Evolutionary conservation across 2,113 vertebrate genomes (phyloP), one percentile per base, ranked within the genome.

Genomic region (Alethe castanea): DNA sequence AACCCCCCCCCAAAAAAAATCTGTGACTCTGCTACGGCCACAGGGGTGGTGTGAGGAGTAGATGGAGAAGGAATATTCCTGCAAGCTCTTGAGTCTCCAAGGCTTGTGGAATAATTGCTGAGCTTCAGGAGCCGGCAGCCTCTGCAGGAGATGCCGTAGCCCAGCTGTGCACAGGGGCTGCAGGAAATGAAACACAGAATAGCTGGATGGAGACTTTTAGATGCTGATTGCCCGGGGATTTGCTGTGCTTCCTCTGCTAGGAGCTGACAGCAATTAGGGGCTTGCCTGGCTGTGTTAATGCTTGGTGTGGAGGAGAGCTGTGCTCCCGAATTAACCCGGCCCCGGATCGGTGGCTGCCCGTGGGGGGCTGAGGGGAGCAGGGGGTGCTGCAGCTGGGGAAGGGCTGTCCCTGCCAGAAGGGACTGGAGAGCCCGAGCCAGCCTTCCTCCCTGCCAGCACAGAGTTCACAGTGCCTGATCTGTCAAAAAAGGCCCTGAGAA

Each of bases 151-250:
- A 4, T 88, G 80, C 72, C 5, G 42, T 20, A 19, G 72, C 80
- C 91, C 94, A 83, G 91, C 92, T 67, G 83, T n/a, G 77, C 8
- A 1, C 72, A 17, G 83, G 86, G 79, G 82, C 95, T 93, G 88
- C 80, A 93, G 94, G 94, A 96, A 95, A 96, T 92, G 88, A 90
- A 83, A 93, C 86, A 25, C 92, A 66, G 88, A 25, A 56, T 23
- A 52, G 83, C 81, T 92, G 84, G 38, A 90, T 81, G 91, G 89
- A 88, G 91, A 74, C 35, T 61, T 84, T 88, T 2, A 83, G 77
- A 67, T 91, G 65, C 83, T 87, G 60, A 84, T 82, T 96, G 95
- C 77, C 76, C 2, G 0, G 80, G 92, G 91, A 85, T 87, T 79
- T 81, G 81, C 64, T 81, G 60, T 48, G 80, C 40, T 83, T 94